Base-by-base conservation (phyloP, 2,888 invertebrate genomes). In the Calephelis perditalis region DNA sequence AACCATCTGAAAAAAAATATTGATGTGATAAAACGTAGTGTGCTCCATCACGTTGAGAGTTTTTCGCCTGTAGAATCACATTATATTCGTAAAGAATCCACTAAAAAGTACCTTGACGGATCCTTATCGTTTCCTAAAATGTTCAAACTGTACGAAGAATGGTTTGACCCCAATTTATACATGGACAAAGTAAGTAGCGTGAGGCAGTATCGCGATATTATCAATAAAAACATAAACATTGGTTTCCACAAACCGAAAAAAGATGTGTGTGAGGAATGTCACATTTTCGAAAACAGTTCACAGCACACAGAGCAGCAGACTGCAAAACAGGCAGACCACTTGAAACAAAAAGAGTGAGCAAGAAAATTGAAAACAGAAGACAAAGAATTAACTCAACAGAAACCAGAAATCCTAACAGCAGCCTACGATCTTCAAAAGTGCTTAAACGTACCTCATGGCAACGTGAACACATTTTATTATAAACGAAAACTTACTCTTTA, bases 341-440 rank as follows among this genome's bases (percentile, higher is more conserved):
- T n/a, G 9, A 46, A 46, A 46, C 45, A 46, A 46, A 46, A 46
- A 46, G 45, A 46, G 5, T 46, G 11, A n/a, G 11, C 45, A 46
- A 46, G 45, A 46, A 11, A n/a, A n/a, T 46, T 46, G n/a, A 46
- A 46, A n/a, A 12, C 45, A 46, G 45, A 46, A 46, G 45, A 46
- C 45, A 46, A 46, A 46, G 45, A 46, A n/a, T 46, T 46, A 8
- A 11, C 11, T 11, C 45, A n/a, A 46, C 45, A 46, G n/a, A 46
- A 46, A n/a, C 45, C 45, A n/a, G 45, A 46, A n/a, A 46, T 46
- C 11, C n/a, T n/a, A 46, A 46, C 45, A 46, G n/a, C 45, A 11
- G 2, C n/a, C n/a, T 45, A 45, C 45, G 45, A 45, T 45, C 45
- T 45, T n/a, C 45, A 45, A 45, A 45, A 45, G n/a, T 45, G 45